Evolutionary conservation across 2,797 vertebrate species (phyloP).

Genomic region (Buceros bicornis): DNA sequence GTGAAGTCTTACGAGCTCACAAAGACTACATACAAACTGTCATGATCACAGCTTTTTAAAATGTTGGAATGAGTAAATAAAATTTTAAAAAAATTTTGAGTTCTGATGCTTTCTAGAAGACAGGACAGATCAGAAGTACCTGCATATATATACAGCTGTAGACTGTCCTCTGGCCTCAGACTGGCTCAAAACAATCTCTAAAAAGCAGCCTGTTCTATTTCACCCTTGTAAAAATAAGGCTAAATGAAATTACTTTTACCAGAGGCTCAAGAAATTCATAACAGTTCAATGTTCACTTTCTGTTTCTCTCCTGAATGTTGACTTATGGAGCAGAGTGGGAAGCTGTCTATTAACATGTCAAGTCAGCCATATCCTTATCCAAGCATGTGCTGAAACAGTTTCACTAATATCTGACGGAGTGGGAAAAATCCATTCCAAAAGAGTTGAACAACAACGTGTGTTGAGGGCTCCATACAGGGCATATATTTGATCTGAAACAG

Average conservation of each 20-base stretch:
- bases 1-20: neutral
- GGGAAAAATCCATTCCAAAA: neutral
- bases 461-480: neutral
- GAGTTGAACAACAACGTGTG: neutral
- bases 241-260: neutral
- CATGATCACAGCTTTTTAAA: neutral
- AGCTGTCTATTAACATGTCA: neutral
- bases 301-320: neutral
- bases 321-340: neutral
- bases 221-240: neutral
- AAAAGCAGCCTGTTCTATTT: neutral
- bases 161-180: neutral
- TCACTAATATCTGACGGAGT: neutral
- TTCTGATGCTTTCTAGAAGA: neutral
- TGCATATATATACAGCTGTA: neutral
- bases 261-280: neutral
- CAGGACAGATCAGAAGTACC: neutral
- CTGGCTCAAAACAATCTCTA: neutral
- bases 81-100: neutral
- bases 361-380: neutral
- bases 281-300: neutral
- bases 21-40: neutral
- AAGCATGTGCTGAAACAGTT: neutral
- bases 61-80: fast-evolving
- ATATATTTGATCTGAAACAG: neutral